These are phyloP conservation scores for Synanthedon myopaeformis DNA, from an alignment of 2,888 invertebrate species.

Conservation along the genomic window DNA sequence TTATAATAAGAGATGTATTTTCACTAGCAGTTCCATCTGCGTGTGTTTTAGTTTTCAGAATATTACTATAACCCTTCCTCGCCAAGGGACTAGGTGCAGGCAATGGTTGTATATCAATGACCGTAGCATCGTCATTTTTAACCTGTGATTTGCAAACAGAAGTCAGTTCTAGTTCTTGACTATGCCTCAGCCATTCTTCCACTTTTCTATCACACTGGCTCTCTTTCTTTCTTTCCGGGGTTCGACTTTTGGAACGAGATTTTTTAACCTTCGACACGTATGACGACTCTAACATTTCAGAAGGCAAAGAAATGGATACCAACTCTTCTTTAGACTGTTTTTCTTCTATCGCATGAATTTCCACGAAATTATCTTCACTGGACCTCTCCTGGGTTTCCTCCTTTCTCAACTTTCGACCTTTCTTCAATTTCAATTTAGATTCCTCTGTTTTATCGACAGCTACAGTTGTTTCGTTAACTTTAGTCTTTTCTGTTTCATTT, in stretches of 20 bases:
- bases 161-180: not conserved
- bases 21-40: slow-evolving; percentile 12
- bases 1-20: slow-evolving; percentile 14
- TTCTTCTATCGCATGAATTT: slow-evolving; percentile 60
- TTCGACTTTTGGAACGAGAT: slow-evolving; percentile 34
- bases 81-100: slow-evolving; percentile 11
- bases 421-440: slow-evolving; percentile 40
- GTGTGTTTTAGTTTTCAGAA: slow-evolving; percentile 2
- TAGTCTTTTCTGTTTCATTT: slow-evolving; percentile 36
- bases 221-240: slow-evolving; percentile 26
- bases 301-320: slow-evolving; percentile 53
- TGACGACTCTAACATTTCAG: slow-evolving; percentile 38
- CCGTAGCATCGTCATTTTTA: slow-evolving; percentile 11
- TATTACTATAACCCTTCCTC: not conserved
- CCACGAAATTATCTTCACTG: slow-evolving; percentile 58
- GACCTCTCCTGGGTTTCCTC: slow-evolving; percentile 40
- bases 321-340: slow-evolving; percentile 41
- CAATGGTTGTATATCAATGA: slow-evolving; percentile 11
- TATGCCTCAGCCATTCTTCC: slow-evolving; percentile 9
- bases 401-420: slow-evolving; percentile 40
- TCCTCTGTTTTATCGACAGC: slow-evolving; percentile 29
- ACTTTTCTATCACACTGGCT: slow-evolving; percentile 18
- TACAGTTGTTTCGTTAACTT: slow-evolving; percentile 15
- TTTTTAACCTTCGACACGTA: slow-evolving; percentile 40
- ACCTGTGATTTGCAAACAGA: no score